Base-by-base conservation (phyloP, 2,888 invertebrate species). In the Euzetes globulus region DNA sequence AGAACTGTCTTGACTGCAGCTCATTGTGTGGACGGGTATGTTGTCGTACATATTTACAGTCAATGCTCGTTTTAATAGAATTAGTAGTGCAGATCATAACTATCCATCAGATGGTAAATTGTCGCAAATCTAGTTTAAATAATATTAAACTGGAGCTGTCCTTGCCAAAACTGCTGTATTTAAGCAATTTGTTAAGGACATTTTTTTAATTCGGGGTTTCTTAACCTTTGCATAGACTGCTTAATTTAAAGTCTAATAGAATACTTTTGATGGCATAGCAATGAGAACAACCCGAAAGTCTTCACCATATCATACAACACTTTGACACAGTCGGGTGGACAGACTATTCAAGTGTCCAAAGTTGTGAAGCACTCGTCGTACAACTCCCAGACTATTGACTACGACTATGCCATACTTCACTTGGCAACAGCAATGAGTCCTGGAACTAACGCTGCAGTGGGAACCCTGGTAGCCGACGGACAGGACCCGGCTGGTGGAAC, bases 1-100 rank as follows among this genome's bases (percentile, higher is more conserved):
- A 22, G 74, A 11, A 75, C 74, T 72, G 70, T 78, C n/a, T 29
- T 78, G 11, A 77, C 78, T 15, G 78, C 77, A 4, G 78, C 77
- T 45, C 77, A 78, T 65, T 77, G 77, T 55, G 72, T 77, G n/a
- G 71, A 73, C 27, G 74, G 65, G 77, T 76, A 75, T 70, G 75
- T 65, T 15, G n/a, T n/a, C n/a, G n/a, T n/a, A n/a, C n/a, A n/a
- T n/a, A n/a, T n/a, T n/a, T n/a, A n/a, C n/a, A n/a, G n/a, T n/a
- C n/a, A n/a, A n/a, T n/a, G n/a, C n/a, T n/a, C n/a, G n/a, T n/a
- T n/a, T n/a, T n/a, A n/a, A n/a, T n/a, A n/a, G n/a, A n/a, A n/a
- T n/a, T n/a, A n/a, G n/a, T n/a, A n/a, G n/a, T n/a, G n/a, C n/a
- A n/a, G n/a, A n/a, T n/a, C n/a, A n/a, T n/a, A n/a, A n/a, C n/a